These are phyloP conservation scores for Meliscaeva auricollis DNA, from an alignment of 2,888 invertebrate genomes.

Conservation along the genomic window DNA sequence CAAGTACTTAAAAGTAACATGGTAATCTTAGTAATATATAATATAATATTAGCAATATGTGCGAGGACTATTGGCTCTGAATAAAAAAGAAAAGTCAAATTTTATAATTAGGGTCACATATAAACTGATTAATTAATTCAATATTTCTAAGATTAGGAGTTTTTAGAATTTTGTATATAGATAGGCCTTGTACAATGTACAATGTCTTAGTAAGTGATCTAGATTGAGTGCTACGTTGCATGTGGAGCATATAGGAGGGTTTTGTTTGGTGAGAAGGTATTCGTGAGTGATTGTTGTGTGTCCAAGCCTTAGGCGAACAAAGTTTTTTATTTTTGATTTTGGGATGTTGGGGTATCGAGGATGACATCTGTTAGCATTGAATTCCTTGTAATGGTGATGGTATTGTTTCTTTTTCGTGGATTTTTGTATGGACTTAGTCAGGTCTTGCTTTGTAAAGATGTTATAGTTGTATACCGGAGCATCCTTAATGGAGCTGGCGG, in stretches of 20 bases:
- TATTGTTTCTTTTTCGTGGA: background rate
- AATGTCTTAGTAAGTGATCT: background rate
- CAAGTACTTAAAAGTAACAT: too few relatives aligned
- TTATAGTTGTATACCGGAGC: background rate
- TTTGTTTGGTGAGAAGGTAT: background rate
- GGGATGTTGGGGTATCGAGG: background rate
- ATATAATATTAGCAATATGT: too few relatives aligned
- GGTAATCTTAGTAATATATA: too few relatives aligned
- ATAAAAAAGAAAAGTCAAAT: background rate
- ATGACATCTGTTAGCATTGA: background rate
- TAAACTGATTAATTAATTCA: too few relatives aligned
- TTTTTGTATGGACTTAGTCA: background rate
- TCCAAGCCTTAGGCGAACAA: background rate
- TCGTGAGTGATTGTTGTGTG: background rate
- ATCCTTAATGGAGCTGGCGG: background rate
- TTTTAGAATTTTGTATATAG: too few relatives aligned
- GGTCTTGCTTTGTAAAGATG: background rate
- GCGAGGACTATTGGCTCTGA: background rate
- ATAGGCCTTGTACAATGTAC: too few relatives aligned
- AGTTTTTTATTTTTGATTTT: background rate
- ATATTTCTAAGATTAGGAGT: background rate
- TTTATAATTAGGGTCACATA: background rate
- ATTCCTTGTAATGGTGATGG: background rate
- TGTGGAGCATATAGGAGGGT: background rate
- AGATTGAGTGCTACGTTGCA: background rate